phyloP scores from a whole-genome alignment of 1,140 invertebrate species.

The Colletes gigas region DNA sequence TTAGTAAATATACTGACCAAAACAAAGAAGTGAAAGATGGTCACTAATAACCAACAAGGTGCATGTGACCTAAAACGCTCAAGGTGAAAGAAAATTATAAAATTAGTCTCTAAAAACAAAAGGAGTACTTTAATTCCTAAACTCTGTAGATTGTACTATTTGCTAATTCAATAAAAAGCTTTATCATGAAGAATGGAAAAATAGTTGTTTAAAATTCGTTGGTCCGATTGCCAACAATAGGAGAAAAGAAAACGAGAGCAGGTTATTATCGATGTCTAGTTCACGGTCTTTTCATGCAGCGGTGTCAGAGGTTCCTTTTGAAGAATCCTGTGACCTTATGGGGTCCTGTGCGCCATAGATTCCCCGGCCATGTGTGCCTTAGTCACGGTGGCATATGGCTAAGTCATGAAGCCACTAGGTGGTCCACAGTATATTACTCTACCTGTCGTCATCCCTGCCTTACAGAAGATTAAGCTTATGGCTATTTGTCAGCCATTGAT shows the following conservation, averaged over 20 bases:
- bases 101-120: no score
- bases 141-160: no score
- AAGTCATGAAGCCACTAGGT: slow-evolving; percentile 80
- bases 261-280: slow-evolving; percentile 10
- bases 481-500: slow-evolving; percentile 74
- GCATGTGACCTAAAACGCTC: no score
- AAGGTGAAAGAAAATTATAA: no score
- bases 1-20: no score
- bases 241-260: not conserved
- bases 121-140: no score
- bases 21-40: no score
- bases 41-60: no score
- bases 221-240: not conserved
- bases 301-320: slow-evolving; percentile 17
- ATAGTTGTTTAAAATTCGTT: no score
- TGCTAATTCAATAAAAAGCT: no score
- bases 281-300: slow-evolving; percentile 59
- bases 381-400: slow-evolving; percentile 80
- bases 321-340: slow-evolving; percentile 46
- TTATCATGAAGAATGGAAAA: no score
- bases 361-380: slow-evolving; percentile 77
- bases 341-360: slow-evolving; percentile 60
- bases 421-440: slow-evolving; percentile 79
- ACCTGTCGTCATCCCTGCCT: slow-evolving; percentile 77
- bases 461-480: slow-evolving; percentile 57